Conservation (phyloP, 2,888 invertebrate species). For the Buathra laborator region DNA sequence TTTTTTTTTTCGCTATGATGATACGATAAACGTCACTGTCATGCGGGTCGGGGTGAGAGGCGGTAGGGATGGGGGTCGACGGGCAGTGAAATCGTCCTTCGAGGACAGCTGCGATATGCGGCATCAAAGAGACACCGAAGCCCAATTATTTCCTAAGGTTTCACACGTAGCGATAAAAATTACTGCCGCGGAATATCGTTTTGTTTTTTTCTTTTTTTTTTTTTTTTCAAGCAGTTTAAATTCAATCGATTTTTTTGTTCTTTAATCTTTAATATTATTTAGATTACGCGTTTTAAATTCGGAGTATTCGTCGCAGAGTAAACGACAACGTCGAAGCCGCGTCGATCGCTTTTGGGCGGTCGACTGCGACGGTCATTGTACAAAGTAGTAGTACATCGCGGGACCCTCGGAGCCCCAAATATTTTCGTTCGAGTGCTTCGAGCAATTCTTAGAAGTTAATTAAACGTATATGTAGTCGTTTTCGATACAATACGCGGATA, state of each 20-base stretch:
- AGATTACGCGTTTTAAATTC: conserved; percentile 60
- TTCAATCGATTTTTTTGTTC: conserved; percentile 41
- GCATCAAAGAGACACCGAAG: conserved; percentile 59
- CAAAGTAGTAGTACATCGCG: conserved; percentile 19
- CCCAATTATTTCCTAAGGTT: conserved; percentile 21
- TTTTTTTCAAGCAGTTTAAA: conserved; percentile 51
- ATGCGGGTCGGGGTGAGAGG: conserved; percentile 11
- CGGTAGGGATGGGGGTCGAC: conserved; percentile 23
- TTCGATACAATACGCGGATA: background rate
- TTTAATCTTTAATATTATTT: conserved; percentile 43
- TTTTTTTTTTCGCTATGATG: conserved; percentile 34
- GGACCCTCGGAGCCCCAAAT: background rate
- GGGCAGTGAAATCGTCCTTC: conserved; percentile 56
- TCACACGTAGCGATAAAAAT: conserved; percentile 64
- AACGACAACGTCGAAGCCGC: conserved; percentile 35
- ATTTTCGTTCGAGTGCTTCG: background rate
- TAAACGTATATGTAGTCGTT: background rate
- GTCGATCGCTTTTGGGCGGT: background rate
- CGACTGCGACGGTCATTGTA: conserved; percentile 22
- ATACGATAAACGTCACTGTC: conserved; percentile 40
- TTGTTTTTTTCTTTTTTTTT: background rate
- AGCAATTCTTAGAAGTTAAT: conserved; percentile 1
- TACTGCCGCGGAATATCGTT: conserved; percentile 55
- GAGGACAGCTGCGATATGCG: conserved; percentile 65
- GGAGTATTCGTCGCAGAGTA: conserved; percentile 53